phyloP scores from a whole-genome alignment of 2,888 invertebrate species.

The Limnephilus auricula region DNA sequence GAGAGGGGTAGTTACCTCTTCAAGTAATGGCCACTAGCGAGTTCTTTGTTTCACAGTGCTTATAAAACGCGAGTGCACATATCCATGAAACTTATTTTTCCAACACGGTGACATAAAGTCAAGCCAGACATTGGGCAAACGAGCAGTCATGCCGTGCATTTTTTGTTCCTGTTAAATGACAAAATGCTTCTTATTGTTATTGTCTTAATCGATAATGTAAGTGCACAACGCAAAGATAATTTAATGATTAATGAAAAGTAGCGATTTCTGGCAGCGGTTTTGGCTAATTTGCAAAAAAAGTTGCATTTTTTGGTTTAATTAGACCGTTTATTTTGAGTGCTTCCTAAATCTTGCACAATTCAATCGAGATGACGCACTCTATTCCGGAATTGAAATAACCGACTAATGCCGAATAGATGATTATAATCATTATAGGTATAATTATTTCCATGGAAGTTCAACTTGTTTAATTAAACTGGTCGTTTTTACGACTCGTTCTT shows the following conservation, averaged over 20 bases:
- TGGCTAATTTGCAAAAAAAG: neutral
- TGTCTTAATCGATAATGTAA: neutral
- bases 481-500: no score
- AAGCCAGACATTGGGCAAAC: neutral
- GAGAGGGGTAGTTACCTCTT: neutral
- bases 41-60: constrained; percentile 39
- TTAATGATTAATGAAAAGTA: neutral
- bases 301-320: neutral
- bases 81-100: neutral
- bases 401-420: neutral
- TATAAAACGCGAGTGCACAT: neutral
- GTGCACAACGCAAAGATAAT: neutral
- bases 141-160: neutral
- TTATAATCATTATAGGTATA: no score
- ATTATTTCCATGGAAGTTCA: no score
- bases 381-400: neutral
- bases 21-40: constrained; percentile 54
- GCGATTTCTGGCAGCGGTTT: neutral
- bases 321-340: neutral
- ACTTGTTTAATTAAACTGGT: no score
- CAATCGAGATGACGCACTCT: neutral
- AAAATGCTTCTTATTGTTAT: neutral
- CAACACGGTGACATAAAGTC: neutral
- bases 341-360: neutral
- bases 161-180: neutral